Base-by-base conservation (phyloP, 2,797 vertebrate species). In the Bucorvus abyssinicus region DNA sequence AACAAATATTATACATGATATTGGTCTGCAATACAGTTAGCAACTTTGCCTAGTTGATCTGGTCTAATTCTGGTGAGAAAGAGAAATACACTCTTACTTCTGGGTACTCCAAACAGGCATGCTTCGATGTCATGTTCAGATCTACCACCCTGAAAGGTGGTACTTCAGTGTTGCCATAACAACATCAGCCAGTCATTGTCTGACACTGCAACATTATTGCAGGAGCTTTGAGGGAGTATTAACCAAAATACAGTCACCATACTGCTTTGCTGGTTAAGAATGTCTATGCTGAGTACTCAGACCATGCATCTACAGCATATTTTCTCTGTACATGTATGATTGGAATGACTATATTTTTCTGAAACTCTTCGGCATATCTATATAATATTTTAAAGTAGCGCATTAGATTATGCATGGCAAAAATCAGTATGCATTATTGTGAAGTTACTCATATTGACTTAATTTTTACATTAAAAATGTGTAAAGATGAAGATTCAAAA, bases 171-270 rank as follows among this genome's bases (percentile, higher is more conserved):
- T 95, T 93, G 55, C 91, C 77, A 94, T 95, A 90, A 94, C 87
- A 94, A 90, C 95, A 93, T 79, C 86, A 96, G 78, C 89, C 80
- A 91, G 87, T 96, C 76, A 7, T 61, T 85, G 70, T 91, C 94
- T 95, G 90, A 57, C 85, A 75, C 53, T 76, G 87, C 87, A 82
- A 38, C 71, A 40, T 78, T 89, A 82, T 84, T 90, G 52, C 83
- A 94, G 49, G 34, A 93, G 60, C 55, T 83, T 67, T 38, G 61
- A 80, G 90, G 53, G 74, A 94, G 56, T 53, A 93, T 74, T 95
- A 92, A 95, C 89, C 77, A 73, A 93, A 96, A 94, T 65, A 73
- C n/a, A 70, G 30, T 7, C 89, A 47, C 85, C 84, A 60, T 68
- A 40, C 76, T 86, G 44, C 44, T 79, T 65, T 55, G 34, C 67